Evolutionary conservation across 2,888 invertebrate species (phyloP).

Genomic region (Platycheirus rosarum): DNA sequence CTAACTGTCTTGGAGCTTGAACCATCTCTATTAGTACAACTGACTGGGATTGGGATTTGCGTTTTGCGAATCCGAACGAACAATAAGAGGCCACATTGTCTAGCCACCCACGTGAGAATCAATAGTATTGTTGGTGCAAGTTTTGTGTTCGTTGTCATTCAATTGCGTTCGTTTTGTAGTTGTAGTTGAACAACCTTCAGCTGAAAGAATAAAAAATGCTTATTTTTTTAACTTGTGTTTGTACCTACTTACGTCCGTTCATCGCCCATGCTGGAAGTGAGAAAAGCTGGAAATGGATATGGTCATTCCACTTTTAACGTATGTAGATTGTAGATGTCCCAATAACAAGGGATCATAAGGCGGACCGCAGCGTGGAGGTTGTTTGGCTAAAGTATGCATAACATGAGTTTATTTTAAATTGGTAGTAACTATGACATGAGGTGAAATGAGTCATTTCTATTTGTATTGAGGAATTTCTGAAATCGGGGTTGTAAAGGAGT

Average conservation of each 20-base stretch:
- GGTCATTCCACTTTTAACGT: conserved; percentile 60
- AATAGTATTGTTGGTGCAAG: conserved; percentile 5
- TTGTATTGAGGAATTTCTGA: neutral
- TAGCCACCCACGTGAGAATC: conserved; percentile 60
- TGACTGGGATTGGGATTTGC: neutral
- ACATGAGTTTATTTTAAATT: neutral
- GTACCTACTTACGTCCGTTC: conserved; percentile 2
- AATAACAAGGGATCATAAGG: conserved; percentile 1
- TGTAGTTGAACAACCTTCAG: conserved; percentile 19
- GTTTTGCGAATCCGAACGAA: neutral
- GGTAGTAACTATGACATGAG: neutral
- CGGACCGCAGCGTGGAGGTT: neutral
- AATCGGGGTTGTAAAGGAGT: too few species aligned
- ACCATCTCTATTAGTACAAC: neutral
- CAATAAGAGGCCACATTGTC: conserved; percentile 44
- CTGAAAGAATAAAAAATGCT: neutral
- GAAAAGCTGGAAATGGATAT: conserved; percentile 36
- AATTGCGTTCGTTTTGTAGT: neutral
- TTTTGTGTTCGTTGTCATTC: neutral
- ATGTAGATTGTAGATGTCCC: neutral
- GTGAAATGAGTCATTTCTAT: neutral
- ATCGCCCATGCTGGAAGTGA: conserved; percentile 25
- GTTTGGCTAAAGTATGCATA: neutral
- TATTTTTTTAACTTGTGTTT: neutral
- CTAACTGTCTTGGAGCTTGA: neutral